These are phyloP conservation scores for Phyto melanocephala DNA, from an alignment of 2,888 invertebrate genomes.

Conservation along the genomic window DNA sequence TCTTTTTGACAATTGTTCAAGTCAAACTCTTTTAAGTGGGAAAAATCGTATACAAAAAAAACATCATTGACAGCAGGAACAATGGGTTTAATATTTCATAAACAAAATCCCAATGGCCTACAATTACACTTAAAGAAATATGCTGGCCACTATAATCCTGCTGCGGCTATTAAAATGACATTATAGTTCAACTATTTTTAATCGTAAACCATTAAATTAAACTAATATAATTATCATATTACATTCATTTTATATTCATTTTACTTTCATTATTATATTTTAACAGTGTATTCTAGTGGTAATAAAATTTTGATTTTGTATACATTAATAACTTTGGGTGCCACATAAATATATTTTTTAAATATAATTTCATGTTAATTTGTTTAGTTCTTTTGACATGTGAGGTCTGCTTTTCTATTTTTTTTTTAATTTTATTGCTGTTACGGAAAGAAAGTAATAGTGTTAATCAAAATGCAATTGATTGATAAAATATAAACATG, in stretches of 20 bases:
- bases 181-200: background rate
- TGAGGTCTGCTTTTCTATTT: background rate
- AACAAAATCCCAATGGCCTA: constrained; percentile 1
- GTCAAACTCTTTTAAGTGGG: constrained; percentile 44
- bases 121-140: constrained; percentile 21
- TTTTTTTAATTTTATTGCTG: background rate
- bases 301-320: constrained; percentile 2
- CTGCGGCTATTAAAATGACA: background rate
- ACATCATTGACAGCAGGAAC: constrained; percentile 27
- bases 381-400: background rate
- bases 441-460: background rate
- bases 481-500: background rate
- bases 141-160: too few species aligned
- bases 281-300: background rate
- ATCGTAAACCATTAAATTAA: background rate
- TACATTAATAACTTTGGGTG: background rate
- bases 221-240: background rate
- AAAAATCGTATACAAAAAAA: constrained; percentile 31
- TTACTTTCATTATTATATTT: background rate
- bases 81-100: constrained; percentile 55
- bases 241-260: background rate
- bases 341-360: background rate
- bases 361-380: background rate
- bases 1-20: constrained; percentile 26
- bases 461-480: constrained; percentile 12